phyloP scores from a whole-genome alignment of 1,140 invertebrate genomes.

The Papilio helenus region DNA sequence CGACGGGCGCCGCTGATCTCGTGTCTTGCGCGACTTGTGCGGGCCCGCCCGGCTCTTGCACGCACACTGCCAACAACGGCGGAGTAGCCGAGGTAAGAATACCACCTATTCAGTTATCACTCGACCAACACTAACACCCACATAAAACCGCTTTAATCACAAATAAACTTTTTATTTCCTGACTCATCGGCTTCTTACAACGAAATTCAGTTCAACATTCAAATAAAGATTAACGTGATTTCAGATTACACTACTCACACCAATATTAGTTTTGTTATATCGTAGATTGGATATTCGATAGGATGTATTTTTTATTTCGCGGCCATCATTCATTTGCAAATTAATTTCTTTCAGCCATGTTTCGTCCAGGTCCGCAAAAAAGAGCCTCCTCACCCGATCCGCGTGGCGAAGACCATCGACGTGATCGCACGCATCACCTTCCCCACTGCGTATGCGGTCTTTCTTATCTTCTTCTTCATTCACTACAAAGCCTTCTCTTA shows the following conservation, averaged over 20 bases:
- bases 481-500: conserved; percentile 92
- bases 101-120: conserved; percentile 40
- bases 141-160: conserved; percentile 27
- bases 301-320: conserved; percentile 55
- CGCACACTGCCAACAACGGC: conserved; percentile 93
- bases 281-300: not conserved
- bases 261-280: not conserved
- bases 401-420: conserved; percentile 96
- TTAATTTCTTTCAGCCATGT: conserved; percentile 84
- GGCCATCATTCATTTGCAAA: conserved; percentile 75
- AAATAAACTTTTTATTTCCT: not conserved
- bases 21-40: conserved; percentile 91
- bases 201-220: conserved; percentile 1
- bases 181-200: conserved; percentile 35
- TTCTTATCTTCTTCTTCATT: conserved; percentile 97
- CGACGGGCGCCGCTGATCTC: conserved; percentile 89
- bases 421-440: conserved; percentile 96
- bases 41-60: conserved; percentile 89
- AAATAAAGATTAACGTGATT: not conserved
- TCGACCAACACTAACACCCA: conserved; percentile 14
- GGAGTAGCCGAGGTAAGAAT: conserved; percentile 90
- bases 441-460: conserved; percentile 94
- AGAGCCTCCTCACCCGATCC: conserved; percentile 94
- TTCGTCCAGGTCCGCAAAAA: conserved; percentile 93
- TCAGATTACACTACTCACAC: conserved; percentile 19